Base-by-base conservation (phyloP, 2,797 vertebrate genomes). In the Pagetopsis macropterus region DNA sequence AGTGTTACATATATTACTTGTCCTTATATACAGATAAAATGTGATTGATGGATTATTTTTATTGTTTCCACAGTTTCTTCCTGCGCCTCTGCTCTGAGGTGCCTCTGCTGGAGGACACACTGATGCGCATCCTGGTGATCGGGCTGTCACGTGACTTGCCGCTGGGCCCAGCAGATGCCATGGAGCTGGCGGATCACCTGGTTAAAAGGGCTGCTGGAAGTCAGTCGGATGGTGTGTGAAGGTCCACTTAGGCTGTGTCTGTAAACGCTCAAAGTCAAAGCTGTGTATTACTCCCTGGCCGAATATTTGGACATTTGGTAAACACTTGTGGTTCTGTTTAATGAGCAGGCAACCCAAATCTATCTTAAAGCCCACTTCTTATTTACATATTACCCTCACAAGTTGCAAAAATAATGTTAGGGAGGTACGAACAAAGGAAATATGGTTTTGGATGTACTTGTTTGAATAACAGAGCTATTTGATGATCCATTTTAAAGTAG, bases 11-110 rank as follows among this genome's bases (percentile, higher is more conserved):
- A 37, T 37, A 7, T 37, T 2, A 37, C 33, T 37, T 37, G 27
- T 27, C 5, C 33, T 37, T 6, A 9, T 37, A 37, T 37, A 37
- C 33, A 9, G 8, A 37, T 37, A 37, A 37, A 37, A 9, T 37
- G 7, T 37, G 6, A 37, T 37, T 9, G 27, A 27, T 5, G 5
- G 21, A 0, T 9, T 33, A 10, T 9, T n/a, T 2, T 15, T 5
- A 19, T 49, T 23, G 13, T 2, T 67, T 17, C 52, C 19, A 46
- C 91, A 99, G 98, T 92, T 99, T 99, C 90, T 99, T 99, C 90
- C 96, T 99, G 0, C 97, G 98, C 43, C 96, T 99, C 55, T 99
- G 98, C 93, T 99, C 98, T 0, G 98, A 99, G 91, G 98, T 99
- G 71, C 98, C 98, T 6, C 94, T 99, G 81, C 89, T 99, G 64